phyloP scores from a whole-genome alignment of 2,888 invertebrate genomes.

The Plebejus anna region DNA sequence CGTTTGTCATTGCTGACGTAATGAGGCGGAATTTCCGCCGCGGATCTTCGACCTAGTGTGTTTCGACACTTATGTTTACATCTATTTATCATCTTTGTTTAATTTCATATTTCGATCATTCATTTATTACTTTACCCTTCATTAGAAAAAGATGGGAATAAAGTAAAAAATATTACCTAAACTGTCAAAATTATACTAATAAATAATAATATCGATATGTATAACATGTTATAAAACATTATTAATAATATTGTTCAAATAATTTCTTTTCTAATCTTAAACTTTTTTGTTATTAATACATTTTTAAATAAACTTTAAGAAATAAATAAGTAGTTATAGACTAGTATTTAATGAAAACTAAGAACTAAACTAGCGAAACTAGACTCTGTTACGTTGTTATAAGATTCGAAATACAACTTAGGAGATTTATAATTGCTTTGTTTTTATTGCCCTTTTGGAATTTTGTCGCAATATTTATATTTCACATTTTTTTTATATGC shows the following conservation, averaged over 20 bases:
- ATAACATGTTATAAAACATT: conserved; percentile 6
- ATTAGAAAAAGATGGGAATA: background rate
- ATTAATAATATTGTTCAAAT: background rate
- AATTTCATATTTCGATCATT: background rate
- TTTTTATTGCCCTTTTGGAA: background rate
- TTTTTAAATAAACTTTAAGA: background rate
- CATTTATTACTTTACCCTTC: background rate
- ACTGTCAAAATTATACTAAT: conserved; percentile 4
- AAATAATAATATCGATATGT: conserved; percentile 15
- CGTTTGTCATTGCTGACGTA: no score
- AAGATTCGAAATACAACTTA: background rate
- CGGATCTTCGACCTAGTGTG: no score
- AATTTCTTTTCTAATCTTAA: background rate
- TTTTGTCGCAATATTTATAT: background rate
- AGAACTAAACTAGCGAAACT: conserved; percentile 12
- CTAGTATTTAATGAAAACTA: conserved; percentile 12
- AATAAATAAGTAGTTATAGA: conserved; percentile 10
- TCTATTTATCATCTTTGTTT: background rate
- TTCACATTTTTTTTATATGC: background rate
- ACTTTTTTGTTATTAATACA: background rate
- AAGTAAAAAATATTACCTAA: background rate
- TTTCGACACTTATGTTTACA: background rate
- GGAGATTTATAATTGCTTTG: background rate
- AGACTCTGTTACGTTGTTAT: background rate
- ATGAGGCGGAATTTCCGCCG: no score